These are phyloP conservation scores for Typhlichthys eigenmanni DNA, from an alignment of 2,797 vertebrate genomes.

Conservation along the genomic window DNA sequence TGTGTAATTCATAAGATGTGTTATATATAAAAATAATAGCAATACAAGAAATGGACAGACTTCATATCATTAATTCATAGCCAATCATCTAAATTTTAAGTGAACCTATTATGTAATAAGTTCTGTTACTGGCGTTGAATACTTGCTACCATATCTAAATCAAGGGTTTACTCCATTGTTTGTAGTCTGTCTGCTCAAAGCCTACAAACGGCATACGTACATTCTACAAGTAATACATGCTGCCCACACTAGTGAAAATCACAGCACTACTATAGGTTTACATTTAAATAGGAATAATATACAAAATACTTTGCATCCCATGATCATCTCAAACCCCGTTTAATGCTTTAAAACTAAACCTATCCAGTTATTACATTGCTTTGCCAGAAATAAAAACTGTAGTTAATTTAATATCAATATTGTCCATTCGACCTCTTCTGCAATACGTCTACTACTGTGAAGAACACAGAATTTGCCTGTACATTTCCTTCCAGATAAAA, in stretches of 20 bases:
- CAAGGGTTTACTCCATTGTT: too few species aligned
- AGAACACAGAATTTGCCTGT: slow-evolving; percentile 8
- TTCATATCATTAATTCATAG: too few species aligned
- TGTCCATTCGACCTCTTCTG: slow-evolving; percentile 44
- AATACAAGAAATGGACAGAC: too few species aligned
- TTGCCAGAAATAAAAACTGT: slow-evolving; percentile 35
- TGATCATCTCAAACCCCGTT: slow-evolving; percentile 68
- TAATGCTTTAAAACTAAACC: slow-evolving; percentile 59
- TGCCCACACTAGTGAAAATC: slow-evolving; percentile 17
- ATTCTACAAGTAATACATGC: too few species aligned
- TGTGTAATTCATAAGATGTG: slow-evolving; percentile 29
- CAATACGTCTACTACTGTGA: slow-evolving; percentile 17
- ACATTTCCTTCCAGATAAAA: slow-evolving; percentile 19
- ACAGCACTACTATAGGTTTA: slow-evolving; percentile 49
- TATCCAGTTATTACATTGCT: slow-evolving; percentile 44
- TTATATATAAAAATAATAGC: too few species aligned
- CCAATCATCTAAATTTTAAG: too few species aligned
- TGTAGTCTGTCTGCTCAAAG: too few species aligned
- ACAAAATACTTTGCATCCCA: slow-evolving; percentile 72
- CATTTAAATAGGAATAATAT: slow-evolving; percentile 74
- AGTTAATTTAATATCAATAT: slow-evolving; percentile 76
- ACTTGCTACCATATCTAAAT: too few species aligned
- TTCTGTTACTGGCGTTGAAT: too few species aligned
- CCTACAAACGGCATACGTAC: too few species aligned
- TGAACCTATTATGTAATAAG: too few species aligned